These are phyloP conservation scores for Vanacampus margaritifer DNA, from an alignment of 2,113 vertebrate genomes.

Conservation along the genomic window DNA sequence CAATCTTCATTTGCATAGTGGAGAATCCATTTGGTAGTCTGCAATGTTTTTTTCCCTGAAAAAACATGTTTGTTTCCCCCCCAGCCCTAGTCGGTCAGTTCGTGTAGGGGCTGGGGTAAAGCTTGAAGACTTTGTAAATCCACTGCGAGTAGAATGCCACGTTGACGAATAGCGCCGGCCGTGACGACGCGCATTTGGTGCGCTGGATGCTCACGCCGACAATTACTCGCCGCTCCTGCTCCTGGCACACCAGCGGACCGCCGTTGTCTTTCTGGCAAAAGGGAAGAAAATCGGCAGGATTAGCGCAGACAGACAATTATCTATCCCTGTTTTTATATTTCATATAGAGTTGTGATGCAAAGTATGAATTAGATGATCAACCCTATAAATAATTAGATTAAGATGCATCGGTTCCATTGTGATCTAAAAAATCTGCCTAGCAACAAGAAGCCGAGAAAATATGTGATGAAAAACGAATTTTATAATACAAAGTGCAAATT, in stretches of 20 bases:
- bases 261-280: constrained; percentile 86
- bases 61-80: not conserved
- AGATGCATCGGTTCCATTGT: too few relatives aligned
- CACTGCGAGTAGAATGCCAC: constrained; percentile 92
- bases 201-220: constrained; percentile 91
- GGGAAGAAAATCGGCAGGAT: too few relatives aligned
- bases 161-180: constrained; percentile 89
- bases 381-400: too few relatives aligned
- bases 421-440: too few relatives aligned
- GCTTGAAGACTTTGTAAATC: constrained; percentile 90
- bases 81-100: constrained; percentile 37
- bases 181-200: constrained; percentile 85
- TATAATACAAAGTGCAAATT: too few relatives aligned
- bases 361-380: too few relatives aligned
- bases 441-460: too few relatives aligned
- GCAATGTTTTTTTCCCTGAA: constrained; percentile 7
- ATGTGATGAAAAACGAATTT: too few relatives aligned
- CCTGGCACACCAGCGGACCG: constrained; percentile 90
- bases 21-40: not conserved
- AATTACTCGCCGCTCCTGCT: constrained; percentile 85
- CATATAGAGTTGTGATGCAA: too few relatives aligned
- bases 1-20: not conserved
- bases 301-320: too few relatives aligned
- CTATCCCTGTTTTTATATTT: too few relatives aligned
- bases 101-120: constrained; percentile 67